phyloP scores from a whole-genome alignment of 2,797 vertebrate species.

The Morelia viridis region DNA sequence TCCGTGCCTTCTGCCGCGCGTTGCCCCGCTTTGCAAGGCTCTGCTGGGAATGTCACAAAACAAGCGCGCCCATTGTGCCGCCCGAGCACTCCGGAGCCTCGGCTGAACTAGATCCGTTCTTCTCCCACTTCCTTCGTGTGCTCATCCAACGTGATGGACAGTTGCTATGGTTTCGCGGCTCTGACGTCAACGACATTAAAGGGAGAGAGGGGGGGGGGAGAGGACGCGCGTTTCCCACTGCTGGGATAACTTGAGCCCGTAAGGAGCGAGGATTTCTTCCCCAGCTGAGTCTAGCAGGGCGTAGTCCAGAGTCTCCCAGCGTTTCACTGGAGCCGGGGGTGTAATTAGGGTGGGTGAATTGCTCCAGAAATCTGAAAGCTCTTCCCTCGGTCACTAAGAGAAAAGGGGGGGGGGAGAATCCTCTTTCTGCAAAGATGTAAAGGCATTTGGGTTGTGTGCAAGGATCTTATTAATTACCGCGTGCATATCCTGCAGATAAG shows the following conservation, averaged over 20 bases:
- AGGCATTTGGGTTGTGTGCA: background rate
- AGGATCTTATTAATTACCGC: background rate
- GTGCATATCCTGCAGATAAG: background rate
- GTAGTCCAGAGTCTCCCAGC: constrained; percentile 3
- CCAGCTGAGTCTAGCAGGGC: background rate
- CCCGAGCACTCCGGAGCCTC: constrained; percentile 47
- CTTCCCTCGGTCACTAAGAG: background rate
- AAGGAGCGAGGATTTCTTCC: background rate
- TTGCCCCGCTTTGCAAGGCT: background rate
- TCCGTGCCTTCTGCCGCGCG: background rate
- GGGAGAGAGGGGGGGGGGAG: background rate
- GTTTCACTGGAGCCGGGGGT: background rate
- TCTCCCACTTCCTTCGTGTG: constrained; percentile 65
- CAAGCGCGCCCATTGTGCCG: constrained; percentile 41
- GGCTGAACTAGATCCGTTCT: constrained; percentile 45
- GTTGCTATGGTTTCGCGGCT: constrained; percentile 77
- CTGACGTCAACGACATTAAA: constrained; percentile 76
- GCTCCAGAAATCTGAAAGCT: background rate
- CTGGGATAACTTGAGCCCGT: background rate
- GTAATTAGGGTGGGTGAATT: background rate
- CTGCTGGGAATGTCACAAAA: constrained; percentile 52
- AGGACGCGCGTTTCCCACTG: background rate
- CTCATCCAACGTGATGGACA: constrained; percentile 75
- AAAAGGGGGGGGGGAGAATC: background rate
- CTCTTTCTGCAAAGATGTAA: background rate